phyloP scores from a whole-genome alignment of 2,113 vertebrate species.

The Chloroceryle aenea region DNA sequence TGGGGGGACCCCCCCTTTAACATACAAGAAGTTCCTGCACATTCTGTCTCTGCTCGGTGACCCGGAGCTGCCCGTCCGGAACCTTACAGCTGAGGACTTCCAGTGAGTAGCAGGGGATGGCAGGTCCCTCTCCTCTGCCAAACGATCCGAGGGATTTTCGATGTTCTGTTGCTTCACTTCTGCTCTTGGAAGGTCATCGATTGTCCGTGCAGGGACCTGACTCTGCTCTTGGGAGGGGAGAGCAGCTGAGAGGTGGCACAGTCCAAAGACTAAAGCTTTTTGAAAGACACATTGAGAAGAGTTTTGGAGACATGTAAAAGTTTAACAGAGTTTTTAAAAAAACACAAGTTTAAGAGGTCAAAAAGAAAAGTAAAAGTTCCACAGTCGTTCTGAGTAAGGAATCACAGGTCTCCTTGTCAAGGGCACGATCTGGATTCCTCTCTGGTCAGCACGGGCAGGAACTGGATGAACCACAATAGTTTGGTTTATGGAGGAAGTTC shows the following conservation, averaged over 20 bases:
- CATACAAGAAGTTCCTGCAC: conserved; percentile 73
- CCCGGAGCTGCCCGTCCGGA: conserved; percentile 57
- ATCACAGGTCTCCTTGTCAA: not conserved
- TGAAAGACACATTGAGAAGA: not conserved
- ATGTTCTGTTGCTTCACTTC: not conserved
- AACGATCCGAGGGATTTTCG: rapidly evolving
- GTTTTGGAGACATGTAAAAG: not conserved
- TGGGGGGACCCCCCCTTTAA: conserved; percentile 61
- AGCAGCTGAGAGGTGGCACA: not conserved
- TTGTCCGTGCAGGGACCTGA: not conserved
- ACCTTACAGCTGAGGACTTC: conserved; percentile 53
- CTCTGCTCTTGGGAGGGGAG: not conserved
- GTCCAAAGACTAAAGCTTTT: not conserved
- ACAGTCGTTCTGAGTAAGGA: not conserved
- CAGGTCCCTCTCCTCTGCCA: not conserved
- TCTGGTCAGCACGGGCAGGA: not conserved
- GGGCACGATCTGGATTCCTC: not conserved
- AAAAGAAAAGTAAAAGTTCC: no score
- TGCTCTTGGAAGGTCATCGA: rapidly evolving
- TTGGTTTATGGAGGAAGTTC: not conserved
- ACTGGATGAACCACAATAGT: not conserved
- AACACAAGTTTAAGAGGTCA: no score
- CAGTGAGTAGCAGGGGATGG: conserved; percentile 33
- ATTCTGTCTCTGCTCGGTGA: conserved; percentile 65
- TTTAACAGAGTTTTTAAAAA: no score